Conservation (phyloP, 2,113 vertebrate genomes). For the Ariopsis seemanni region DNA sequence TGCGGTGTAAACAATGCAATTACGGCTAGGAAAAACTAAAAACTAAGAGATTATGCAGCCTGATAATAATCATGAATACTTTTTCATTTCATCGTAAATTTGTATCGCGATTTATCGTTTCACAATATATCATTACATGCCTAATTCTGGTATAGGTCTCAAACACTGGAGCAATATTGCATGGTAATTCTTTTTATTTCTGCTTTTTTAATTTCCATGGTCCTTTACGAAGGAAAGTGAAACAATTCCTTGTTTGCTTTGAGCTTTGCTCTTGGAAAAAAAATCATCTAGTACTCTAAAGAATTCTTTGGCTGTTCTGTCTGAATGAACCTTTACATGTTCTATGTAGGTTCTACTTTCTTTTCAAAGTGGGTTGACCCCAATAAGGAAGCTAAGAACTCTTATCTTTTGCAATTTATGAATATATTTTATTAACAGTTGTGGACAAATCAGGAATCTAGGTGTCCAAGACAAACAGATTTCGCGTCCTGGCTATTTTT, state of each 20-base stretch:
- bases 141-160: too few relatives aligned
- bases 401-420: not conserved
- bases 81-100: too few relatives aligned
- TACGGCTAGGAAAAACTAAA: too few relatives aligned
- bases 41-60: too few relatives aligned
- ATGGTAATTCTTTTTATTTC: not conserved
- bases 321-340: not conserved
- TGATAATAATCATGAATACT: too few relatives aligned
- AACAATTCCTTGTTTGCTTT: not conserved
- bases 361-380: not conserved
- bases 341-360: not conserved
- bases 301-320: not conserved
- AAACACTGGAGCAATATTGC: not conserved
- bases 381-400: not conserved
- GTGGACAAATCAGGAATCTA: too few relatives aligned
- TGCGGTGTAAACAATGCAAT: too few relatives aligned
- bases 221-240: not conserved
- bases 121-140: too few relatives aligned
- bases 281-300: not conserved
- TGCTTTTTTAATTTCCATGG: not conserved
- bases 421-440: too few relatives aligned
- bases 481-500: not conserved
- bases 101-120: too few relatives aligned
- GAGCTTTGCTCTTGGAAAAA: not conserved
- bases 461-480: too few relatives aligned